phyloP scores from a whole-genome alignment of 2,113 vertebrate genomes.

The Plotosus lineatus region DNA sequence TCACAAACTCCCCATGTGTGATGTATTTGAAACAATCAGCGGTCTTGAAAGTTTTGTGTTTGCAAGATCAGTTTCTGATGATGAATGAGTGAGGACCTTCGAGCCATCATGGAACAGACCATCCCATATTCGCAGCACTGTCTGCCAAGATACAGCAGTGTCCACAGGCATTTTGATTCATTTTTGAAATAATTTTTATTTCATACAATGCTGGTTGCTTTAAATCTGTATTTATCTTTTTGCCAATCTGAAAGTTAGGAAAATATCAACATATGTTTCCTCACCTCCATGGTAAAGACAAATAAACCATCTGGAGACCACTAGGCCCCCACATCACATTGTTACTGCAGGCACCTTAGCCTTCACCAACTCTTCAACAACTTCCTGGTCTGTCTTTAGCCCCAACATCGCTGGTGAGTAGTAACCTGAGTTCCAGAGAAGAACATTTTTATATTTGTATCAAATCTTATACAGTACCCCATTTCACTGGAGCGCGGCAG shows the following conservation, averaged over 20 bases:
- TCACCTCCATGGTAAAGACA: conserved; percentile 95
- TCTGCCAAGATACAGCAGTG: conserved; percentile 68
- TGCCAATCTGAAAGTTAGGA: neutral
- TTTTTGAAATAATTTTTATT: neutral
- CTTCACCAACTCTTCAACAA: conserved; percentile 88
- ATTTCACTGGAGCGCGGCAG: too few relatives aligned
- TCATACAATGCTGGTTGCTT: neutral
- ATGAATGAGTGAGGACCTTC: conserved; percentile 88
- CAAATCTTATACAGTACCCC: too few relatives aligned
- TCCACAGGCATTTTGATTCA: neutral
- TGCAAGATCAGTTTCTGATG: conserved; percentile 84
- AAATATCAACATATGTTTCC: neutral
- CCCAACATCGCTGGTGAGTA: conserved; percentile 89
- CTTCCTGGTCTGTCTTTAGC: conserved; percentile 89
- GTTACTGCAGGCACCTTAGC: conserved; percentile 83
- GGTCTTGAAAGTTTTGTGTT: conserved; percentile 78
- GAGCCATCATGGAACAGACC: conserved; percentile 95
- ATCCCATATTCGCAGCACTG: conserved; percentile 93
- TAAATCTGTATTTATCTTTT: neutral
- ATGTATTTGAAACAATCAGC: conserved; percentile 90
- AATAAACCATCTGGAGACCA: conserved; percentile 95
- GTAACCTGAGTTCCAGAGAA: conserved; percentile 76
- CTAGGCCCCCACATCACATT: conserved; percentile 86
- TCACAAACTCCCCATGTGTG: conserved; percentile 81
- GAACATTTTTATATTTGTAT: neutral